Evolutionary conservation across 1,140 invertebrate genomes (phyloP), one percentile per base, ranked within the genome.

Genomic region (Drosophila willistoni): DNA sequence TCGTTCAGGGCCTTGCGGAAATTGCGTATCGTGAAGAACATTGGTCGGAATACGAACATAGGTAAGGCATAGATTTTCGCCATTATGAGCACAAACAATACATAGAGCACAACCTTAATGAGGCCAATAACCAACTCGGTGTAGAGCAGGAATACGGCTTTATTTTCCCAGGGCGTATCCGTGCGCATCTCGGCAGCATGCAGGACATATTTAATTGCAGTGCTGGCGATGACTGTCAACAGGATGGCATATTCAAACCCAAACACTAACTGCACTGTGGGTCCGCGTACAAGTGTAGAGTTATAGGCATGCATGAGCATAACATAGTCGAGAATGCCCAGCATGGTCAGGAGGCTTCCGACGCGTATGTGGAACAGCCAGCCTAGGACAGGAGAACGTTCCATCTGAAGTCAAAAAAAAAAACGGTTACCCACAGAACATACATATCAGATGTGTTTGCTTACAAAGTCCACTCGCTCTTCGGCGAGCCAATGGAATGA

Each of bases 401-500:
- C 98, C 98, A 99, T 99, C 97, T 99, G 55, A 25, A 66, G 19
- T n/a, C 5, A 34, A 3, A 29, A 62, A 62, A 12, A 22, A 22
- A 22, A 22, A 22, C 14, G 2, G 22, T 39, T 25, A 55, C 36
- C 7, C 14, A 62, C 13, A 17, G 7, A 36, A 9, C 3, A 39
- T 5, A 13, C n/a, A 25, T 9, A 6, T 5, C 6, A 10, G 0
- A 39, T 39, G 12, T 12, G 3, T 14, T 29, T 93, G 95, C 96
- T 97, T 94, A 99, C 98, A 95, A 97, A 99, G 93, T 99, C 99
- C 33, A 99, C 98, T 92, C 99, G 94, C 90, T 99, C 99, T 93
- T 99, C 99, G 36, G 98, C 98, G 14, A 99, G 93, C 99, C 99
- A 99, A 94, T 99, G 99, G 94, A 99, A 99, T 93, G 98, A 98